These are phyloP conservation scores for cattle (Bos taurus) DNA, from an alignment of 2,113 vertebrate species.

Conservation along the genomic window DNA sequence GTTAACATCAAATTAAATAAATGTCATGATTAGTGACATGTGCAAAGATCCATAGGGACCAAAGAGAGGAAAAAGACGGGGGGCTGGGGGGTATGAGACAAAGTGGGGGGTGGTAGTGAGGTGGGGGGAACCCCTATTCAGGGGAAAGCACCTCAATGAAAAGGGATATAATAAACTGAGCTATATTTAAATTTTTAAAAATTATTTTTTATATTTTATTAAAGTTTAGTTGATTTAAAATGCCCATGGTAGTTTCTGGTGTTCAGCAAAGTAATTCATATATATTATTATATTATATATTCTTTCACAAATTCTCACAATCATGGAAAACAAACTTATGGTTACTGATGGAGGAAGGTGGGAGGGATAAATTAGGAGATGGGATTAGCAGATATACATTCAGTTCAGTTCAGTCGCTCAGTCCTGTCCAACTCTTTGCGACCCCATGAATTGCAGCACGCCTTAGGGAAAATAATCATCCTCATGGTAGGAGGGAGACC, in stretches of 20 bases:
- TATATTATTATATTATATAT: neutral
- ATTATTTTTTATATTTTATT: neutral
- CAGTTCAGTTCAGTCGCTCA: too few relatives aligned
- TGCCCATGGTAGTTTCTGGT: neutral
- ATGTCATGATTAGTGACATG: neutral
- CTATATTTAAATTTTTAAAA: neutral
- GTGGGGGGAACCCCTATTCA: neutral
- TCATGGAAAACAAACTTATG: neutral
- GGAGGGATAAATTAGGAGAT: neutral
- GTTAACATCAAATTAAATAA: neutral
- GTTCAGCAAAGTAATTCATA: neutral
- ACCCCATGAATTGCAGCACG: too few relatives aligned
- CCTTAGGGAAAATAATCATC: neutral
- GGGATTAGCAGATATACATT: neutral
- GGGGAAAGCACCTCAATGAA: neutral
- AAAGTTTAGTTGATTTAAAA: neutral
- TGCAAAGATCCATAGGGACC: neutral
- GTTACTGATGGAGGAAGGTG: neutral
- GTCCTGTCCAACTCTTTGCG: rapidly evolving
- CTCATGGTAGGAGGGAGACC: neutral
- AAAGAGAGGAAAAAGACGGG: neutral
- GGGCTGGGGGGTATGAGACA: rapidly evolving
- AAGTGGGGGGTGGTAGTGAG: neutral
- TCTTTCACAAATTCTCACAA: neutral
- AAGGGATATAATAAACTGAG: neutral